Conservation (phyloP, 2,888 invertebrate species). For the Oithona nana region DNA sequence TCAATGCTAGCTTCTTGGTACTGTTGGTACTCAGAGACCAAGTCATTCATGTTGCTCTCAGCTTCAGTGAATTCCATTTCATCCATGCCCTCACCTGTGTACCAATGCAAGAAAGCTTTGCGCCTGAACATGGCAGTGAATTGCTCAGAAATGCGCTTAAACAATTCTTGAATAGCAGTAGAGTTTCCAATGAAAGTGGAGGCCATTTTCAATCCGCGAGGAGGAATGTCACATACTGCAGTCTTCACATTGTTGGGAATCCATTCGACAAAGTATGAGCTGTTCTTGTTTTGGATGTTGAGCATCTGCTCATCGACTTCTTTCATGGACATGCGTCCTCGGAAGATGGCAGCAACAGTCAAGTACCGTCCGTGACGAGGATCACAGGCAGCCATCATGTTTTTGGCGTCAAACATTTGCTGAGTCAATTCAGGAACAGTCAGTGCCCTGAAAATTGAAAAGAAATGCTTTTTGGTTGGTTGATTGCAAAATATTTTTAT, state of each 20-base stretch:
- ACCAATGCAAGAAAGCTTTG: too few species aligned
- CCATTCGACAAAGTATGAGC: too few species aligned
- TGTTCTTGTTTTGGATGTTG: constrained; percentile 72
- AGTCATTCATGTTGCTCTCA: too few species aligned
- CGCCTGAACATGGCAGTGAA: constrained; percentile 41
- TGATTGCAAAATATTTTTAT: too few species aligned
- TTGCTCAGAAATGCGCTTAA: too few species aligned
- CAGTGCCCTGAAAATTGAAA: too few species aligned
- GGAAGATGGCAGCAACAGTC: constrained; percentile 39
- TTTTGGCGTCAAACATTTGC: too few species aligned
- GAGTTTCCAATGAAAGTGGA: constrained; percentile 85
- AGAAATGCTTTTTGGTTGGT: too few species aligned
- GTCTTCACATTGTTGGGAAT: constrained; percentile 87
- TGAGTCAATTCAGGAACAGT: constrained; percentile 74
- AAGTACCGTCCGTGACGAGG: constrained; percentile 39
- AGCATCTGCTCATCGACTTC: too few species aligned
- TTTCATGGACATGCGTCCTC: constrained; percentile 40
- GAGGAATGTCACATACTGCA: constrained; percentile 81
- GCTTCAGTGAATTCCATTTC: too few species aligned
- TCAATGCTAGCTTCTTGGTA: not conserved
- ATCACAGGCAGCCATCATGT: constrained; percentile 43
- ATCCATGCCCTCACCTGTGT: too few species aligned
- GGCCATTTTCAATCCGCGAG: constrained; percentile 77
- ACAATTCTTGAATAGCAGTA: constrained; percentile 71
- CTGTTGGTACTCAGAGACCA: not conserved